Base-by-base conservation (phyloP, 1,140 invertebrate genomes). In the Aethina tumida region DNA sequence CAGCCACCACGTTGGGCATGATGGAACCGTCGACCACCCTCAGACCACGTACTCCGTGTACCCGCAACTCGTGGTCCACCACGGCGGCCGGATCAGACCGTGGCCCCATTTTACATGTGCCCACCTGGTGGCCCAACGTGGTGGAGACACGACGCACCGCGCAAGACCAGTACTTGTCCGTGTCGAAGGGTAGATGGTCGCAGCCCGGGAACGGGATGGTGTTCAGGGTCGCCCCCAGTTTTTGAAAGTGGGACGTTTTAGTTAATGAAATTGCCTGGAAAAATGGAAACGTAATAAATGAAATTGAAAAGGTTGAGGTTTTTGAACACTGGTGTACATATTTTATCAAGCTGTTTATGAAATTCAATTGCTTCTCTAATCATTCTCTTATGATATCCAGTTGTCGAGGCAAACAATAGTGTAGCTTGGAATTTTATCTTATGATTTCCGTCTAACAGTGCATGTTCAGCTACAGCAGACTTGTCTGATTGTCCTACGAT, bases 81-180 rank as follows among this genome's bases (percentile, higher is more conserved):
- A 81, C 78, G 0, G 76, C 69, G 7, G 53, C 53, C 1, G 59
- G 59, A 50, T 79, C 75, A 4, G 30, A 42, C 0, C 5, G n/a
- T 1, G 67, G 64, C 0, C 78, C 77, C 79, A 83, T 83, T 55
- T 74, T 80, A 47, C 72, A 77, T 0, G 71, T 74, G 4, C 69
- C 70, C 0, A 64, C 62, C 2, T 62, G 60, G 45, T 75, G 72
- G 8, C 68, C 71, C 21, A 74, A 57, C 18, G 61, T 65, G 31
- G 59, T 55, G 0, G 65, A 59, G 13, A 65, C 58, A n/a, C 60
- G 55, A 6, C 63, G 45, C n/a, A 59, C 43, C 17, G 51, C 18
- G 33, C 58, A 60, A 4, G 52, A 46, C 42, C 56, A 62, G 49
- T 77, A 83, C 2, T 68, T 62, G 31, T 78, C 71, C 15, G 37